Conservation (phyloP, 2,888 invertebrate species). For the Macropis europaea region DNA sequence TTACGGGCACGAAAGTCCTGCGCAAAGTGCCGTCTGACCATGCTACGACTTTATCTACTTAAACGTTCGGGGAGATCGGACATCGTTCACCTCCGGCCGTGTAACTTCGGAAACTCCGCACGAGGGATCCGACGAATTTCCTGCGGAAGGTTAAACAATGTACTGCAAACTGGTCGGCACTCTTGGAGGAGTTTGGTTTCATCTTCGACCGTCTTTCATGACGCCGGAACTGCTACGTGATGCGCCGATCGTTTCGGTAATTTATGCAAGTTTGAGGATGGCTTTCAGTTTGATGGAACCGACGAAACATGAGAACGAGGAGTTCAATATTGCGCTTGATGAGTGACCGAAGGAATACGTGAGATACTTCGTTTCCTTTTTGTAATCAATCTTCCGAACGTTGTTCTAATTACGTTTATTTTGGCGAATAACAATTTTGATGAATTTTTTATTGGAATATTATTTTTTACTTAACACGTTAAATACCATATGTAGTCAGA, state of each 20-base stretch:
- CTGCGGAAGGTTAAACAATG: background rate
- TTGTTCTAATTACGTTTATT: background rate
- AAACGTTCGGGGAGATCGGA: background rate
- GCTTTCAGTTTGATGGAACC: background rate
- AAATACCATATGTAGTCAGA: too few relatives aligned
- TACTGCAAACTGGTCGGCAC: background rate
- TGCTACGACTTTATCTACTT: conserved; percentile 31
- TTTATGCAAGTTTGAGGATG: background rate
- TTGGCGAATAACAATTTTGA: too few relatives aligned
- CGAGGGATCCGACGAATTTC: conserved; percentile 1
- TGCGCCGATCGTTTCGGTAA: conserved; percentile 14
- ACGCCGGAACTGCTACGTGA: conserved; percentile 3
- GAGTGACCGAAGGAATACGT: background rate
- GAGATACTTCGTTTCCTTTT: background rate
- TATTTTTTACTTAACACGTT: too few relatives aligned
- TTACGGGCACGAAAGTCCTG: background rate
- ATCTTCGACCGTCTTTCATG: background rate
- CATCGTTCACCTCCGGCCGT: background rate
- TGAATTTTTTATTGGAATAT: too few relatives aligned
- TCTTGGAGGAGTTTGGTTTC: background rate
- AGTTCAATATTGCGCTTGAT: background rate
- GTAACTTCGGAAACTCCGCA: background rate
- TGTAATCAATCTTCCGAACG: background rate
- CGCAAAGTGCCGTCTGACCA: conserved; percentile 25
- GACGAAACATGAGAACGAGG: background rate